Evolutionary conservation across 2,113 vertebrate genomes (phyloP).

Genomic region (Thalassarche chlororhynchos): DNA sequence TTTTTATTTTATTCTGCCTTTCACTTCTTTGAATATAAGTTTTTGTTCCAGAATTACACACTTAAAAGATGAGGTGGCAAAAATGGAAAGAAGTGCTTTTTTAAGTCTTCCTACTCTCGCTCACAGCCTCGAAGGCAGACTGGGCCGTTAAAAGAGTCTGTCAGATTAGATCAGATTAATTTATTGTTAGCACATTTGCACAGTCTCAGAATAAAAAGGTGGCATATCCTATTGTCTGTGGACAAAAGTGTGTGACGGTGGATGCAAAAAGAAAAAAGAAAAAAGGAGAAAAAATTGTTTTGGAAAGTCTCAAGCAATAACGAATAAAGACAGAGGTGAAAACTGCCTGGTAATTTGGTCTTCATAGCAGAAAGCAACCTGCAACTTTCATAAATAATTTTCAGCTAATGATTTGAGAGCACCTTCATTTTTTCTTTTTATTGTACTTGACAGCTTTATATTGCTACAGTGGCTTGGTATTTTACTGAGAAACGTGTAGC

Average conservation of each 20-base stretch:
- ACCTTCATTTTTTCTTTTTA: conserved; percentile 15
- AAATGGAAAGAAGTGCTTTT: not conserved
- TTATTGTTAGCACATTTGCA: not conserved
- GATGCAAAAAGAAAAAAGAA: not conserved
- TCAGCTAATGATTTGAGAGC: conserved; percentile 39
- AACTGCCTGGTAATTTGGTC: not conserved
- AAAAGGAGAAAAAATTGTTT: not conserved
- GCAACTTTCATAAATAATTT: conserved; percentile 49
- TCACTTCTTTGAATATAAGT: not conserved
- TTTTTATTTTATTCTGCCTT: not conserved
- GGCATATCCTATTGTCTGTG: not conserved
- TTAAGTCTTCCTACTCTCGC: not conserved
- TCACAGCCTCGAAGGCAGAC: not conserved
- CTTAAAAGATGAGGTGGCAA: not conserved
- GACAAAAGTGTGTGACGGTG: not conserved
- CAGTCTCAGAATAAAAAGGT: not conserved
- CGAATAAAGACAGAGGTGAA: not conserved
- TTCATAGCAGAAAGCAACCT: conserved; percentile 2
- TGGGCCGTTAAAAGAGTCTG: not conserved
- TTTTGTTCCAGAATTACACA: not conserved
- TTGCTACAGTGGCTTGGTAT: not conserved
- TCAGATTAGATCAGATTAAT: not conserved
- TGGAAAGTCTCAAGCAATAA: not conserved
- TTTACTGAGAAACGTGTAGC: not conserved
- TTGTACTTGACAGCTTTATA: conserved; percentile 52